Base-by-base conservation (phyloP, 2,797 vertebrate species). In the Uromys caudimaculatus region DNA sequence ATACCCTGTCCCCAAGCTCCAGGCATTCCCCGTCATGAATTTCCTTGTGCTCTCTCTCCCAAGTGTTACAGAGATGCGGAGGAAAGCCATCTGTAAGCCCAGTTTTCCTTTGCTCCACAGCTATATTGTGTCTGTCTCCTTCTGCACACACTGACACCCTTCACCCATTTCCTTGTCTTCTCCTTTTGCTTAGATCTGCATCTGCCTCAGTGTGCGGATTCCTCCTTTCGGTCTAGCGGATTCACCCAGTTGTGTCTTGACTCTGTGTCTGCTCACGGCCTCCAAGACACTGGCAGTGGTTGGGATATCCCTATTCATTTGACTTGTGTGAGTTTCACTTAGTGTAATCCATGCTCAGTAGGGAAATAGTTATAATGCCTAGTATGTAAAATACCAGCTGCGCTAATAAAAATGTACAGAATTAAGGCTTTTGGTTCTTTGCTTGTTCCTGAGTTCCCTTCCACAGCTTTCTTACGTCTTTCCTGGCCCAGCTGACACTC, bases 221-320 rank as follows among this genome's bases (percentile, higher is more conserved):
- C n/a, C 21, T 91, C 52, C 21, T 54, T 91, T 50, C 23, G 19
- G 67, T 44, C n/a, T 32, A 58, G 50, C 44, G 47, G 67, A 50
- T 23, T 73, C 27, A 32, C 60, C 35, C 27, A 54, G 17, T 78
- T 56, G 75, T 69, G 44, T 76, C 79, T 12, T 5, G 27, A 32
- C 6, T 5, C 27, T 2, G 0, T 73, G 17, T 67, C 19, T 54
- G 2, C 11, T 75, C 11, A 3, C 3, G 44, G 27, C 3, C 69
- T 88, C 50, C 3, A 69, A 69, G 58, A 58, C 16, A 6, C 16
- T 35, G 62, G 52, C 24, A 47, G 32, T 35, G 6, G 6, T 71
- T 77, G 84, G 64, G 13, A n/a, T 60, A 27, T 60, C 38, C 5
- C 7, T 71, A 13, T 52, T 29, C 10, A 29, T 16, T 35, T 90